These are phyloP conservation scores for Synergus itoensis DNA, from an alignment of 2,888 invertebrate genomes.

Conservation along the genomic window DNA sequence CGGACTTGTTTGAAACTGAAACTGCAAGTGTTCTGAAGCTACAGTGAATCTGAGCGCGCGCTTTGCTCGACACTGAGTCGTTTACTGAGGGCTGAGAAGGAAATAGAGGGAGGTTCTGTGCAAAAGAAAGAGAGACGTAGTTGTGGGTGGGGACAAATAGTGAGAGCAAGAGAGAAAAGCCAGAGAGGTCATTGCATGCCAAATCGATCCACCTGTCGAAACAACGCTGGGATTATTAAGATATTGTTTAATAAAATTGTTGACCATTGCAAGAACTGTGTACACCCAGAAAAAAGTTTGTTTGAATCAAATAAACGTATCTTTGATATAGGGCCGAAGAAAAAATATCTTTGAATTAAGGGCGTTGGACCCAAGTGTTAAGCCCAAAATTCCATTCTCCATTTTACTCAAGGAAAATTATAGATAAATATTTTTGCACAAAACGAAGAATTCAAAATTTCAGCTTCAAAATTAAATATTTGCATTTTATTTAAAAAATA, in stretches of 20 bases:
- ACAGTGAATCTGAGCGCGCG: not conserved
- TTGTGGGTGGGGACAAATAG: conserved; percentile 19
- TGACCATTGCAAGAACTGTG: not conserved
- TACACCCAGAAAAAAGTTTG: no score
- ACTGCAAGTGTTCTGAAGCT: not conserved
- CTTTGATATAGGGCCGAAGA: no score
- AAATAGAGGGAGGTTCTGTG: conserved; percentile 29
- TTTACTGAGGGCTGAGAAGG: conserved; percentile 5
- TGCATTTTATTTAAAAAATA: no score
- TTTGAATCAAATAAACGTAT: no score
- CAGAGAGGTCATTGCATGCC: conserved; percentile 29
- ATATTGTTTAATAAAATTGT: not conserved
- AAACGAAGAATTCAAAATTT: no score
- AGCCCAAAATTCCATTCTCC: no score
- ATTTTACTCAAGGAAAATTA: no score
- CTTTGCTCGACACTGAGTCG: conserved; percentile 15
- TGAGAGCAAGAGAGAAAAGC: not conserved
- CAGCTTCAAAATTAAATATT: no score
- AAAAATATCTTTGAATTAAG: no score
- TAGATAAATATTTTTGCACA: no score
- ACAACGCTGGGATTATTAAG: not conserved
- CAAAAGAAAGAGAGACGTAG: conserved; percentile 24
- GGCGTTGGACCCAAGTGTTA: no score
- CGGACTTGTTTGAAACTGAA: conserved; percentile 27
- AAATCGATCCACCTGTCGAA: conserved; percentile 37